Evolutionary conservation across 1,140 invertebrate species (phyloP).

Genomic region (Ruditapes philippinarum): DNA sequence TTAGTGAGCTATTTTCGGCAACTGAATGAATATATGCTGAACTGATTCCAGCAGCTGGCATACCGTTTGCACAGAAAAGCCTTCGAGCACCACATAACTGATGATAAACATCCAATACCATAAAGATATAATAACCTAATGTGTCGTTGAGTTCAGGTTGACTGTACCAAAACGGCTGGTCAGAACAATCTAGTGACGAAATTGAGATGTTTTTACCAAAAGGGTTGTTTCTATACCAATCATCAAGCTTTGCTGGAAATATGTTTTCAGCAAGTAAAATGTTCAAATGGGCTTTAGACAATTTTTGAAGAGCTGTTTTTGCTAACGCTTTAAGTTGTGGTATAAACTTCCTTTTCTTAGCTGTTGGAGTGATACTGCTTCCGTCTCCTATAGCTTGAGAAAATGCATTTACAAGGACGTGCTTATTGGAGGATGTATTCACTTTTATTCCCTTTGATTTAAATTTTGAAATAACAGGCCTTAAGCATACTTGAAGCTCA

Average conservation of each 20-base stretch:
- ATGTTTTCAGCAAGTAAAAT: not conserved
- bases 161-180: conserved; percentile 3
- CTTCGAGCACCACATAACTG: conserved; percentile 31
- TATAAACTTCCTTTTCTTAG: too few species aligned
- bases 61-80: conserved; percentile 41
- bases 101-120: conserved; percentile 58
- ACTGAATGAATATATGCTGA: conserved; percentile 6
- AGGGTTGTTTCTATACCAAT: not conserved
- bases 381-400: too few species aligned
- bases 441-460: too few species aligned
- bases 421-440: too few species aligned
- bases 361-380: too few species aligned
- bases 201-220: not conserved
- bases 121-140: conserved; percentile 22
- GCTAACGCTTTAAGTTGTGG: not conserved
- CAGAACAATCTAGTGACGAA: not conserved
- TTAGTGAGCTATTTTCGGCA: conserved; percentile 39
- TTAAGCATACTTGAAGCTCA: too few species aligned
- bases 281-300: not conserved
- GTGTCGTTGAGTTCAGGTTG: conserved; percentile 35
- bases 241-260: not conserved
- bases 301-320: not conserved
- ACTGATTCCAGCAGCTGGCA: not conserved
- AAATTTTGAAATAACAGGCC: too few species aligned
- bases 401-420: too few species aligned